A percentile compares a stretch with the other conserved stretches of the same genome.
These are phyloP conservation scores for Elachura formosa DNA, from an alignment of 2,113 vertebrate genomes.

Conservation along the genomic window DNA sequence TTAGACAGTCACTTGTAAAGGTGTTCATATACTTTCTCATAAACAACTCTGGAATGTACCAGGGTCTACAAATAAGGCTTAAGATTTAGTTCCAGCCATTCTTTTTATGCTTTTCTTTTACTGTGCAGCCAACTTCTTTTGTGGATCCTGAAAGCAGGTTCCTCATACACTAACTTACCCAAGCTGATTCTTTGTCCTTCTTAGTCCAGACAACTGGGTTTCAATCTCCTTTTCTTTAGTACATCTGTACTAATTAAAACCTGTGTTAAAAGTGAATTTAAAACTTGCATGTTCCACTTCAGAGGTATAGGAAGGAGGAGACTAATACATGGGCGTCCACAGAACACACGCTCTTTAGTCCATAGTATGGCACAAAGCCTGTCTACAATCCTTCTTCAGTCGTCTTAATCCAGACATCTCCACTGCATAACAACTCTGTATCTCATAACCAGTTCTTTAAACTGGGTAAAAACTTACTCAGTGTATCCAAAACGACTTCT, in stretches of 20 bases:
- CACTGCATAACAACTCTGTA: neutral
- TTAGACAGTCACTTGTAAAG: neutral
- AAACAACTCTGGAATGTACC: neutral
- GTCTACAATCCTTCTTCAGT: fast-evolving
- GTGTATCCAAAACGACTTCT: neutral
- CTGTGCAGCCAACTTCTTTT: neutral
- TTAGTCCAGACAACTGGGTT: neutral
- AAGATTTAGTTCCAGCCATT: neutral
- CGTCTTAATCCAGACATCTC: neutral
- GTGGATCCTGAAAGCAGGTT: neutral
- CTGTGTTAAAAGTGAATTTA: neutral
- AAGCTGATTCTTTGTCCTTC: neutral
- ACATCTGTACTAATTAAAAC: neutral
- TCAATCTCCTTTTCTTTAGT: neutral
- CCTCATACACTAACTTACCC: neutral
- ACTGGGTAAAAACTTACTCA: neutral
- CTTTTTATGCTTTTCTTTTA: neutral
- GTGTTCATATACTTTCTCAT: neutral
- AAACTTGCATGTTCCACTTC: neutral
- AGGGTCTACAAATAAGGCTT: neutral
- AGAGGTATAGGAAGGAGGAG: neutral
- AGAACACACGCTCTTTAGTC: neutral
- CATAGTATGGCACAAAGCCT: neutral
- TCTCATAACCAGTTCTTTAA: neutral
- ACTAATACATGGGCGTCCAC: neutral